Percentiles rank a stretch among this genome's conserved stretches.
Conservation (phyloP, 2,888 invertebrate species). For the Aethes cnicana region DNA sequence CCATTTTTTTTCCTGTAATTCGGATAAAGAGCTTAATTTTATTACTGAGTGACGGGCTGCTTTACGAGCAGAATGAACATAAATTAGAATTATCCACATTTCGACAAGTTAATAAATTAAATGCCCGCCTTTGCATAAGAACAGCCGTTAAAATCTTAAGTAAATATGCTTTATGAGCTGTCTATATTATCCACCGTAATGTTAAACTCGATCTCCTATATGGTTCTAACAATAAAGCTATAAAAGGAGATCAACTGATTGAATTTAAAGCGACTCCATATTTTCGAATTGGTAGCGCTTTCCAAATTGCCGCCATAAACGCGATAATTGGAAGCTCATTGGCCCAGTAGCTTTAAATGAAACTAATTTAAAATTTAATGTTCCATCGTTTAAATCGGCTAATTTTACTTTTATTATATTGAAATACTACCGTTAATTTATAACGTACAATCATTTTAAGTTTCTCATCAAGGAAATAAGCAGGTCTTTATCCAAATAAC, state of each 20-base stretch:
- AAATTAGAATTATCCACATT: constrained; percentile 3
- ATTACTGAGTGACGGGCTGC: too few relatives aligned
- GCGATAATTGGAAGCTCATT: constrained; percentile 75
- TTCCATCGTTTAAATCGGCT: constrained; percentile 38
- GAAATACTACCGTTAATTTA: constrained; percentile 24
- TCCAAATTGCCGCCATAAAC: constrained; percentile 73
- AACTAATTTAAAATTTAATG: constrained; percentile 57
- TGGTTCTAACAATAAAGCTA: constrained; percentile 52
- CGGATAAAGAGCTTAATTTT: background rate
- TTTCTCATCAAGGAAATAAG: constrained; percentile 14
- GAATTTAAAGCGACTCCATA: constrained; percentile 64
- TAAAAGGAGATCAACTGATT: constrained; percentile 73
- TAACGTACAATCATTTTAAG: constrained; percentile 10
- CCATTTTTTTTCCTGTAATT: too few relatives aligned
- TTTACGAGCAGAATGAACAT: background rate
- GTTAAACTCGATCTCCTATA: constrained; percentile 3
- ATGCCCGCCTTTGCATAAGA: constrained; percentile 2
- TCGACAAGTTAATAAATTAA: constrained; percentile 18
- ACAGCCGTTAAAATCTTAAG: constrained; percentile 15
- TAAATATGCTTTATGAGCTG: constrained; percentile 17
- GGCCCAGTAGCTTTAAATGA: constrained; percentile 71
- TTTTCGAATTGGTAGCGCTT: constrained; percentile 71
- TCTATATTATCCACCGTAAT: constrained; percentile 10
- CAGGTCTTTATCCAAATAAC: constrained; percentile 31
- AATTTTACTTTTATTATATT: constrained; percentile 27